Percentiles rank a stretch among this genome's conserved stretches.
phyloP scores from a whole-genome alignment of 2,113 vertebrate species.

The Raja brachyura region DNA sequence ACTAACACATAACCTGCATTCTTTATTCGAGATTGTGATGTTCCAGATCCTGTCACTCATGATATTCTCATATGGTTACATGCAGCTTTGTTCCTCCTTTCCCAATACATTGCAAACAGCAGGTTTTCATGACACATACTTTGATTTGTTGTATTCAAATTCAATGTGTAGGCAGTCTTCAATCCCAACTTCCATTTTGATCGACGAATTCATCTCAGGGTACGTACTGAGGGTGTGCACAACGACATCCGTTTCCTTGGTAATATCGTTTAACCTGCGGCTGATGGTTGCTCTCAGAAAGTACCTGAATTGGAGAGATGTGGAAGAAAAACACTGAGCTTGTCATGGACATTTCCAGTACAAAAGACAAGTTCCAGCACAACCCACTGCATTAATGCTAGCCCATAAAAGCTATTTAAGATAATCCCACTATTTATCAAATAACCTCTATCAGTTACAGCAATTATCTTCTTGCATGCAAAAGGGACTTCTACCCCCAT shows the following conservation, averaged over 20 bases:
- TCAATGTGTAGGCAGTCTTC: slow-evolving; percentile 98
- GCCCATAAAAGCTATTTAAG: too few relatives aligned
- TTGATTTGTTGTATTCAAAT: slow-evolving; percentile 98
- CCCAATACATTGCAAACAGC: not conserved
- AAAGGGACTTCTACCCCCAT: too few relatives aligned
- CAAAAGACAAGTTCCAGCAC: too few relatives aligned
- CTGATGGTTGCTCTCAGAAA: slow-evolving; percentile 90
- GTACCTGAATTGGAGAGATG: slow-evolving; percentile 63
- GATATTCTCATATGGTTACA: not conserved
- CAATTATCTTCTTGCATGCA: too few relatives aligned
- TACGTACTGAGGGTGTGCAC: slow-evolving; percentile 91
- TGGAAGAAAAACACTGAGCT: not conserved
- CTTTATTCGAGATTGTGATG: not conserved
- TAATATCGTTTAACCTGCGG: slow-evolving; percentile 86
- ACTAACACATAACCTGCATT: not conserved
- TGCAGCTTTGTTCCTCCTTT: not conserved
- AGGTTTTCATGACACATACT: slow-evolving; percentile 62
- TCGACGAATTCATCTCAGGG: slow-evolving; percentile 93
- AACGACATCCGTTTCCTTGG: slow-evolving; percentile 93
- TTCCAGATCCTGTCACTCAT: not conserved
- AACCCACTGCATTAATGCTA: too few relatives aligned
- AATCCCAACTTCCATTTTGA: slow-evolving; percentile 98
- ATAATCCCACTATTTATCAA: too few relatives aligned
- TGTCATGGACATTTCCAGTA: not conserved
- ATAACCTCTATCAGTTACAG: too few relatives aligned